Conservation (phyloP, 2,797 vertebrate species). For the Sciurus vulgaris region DNA sequence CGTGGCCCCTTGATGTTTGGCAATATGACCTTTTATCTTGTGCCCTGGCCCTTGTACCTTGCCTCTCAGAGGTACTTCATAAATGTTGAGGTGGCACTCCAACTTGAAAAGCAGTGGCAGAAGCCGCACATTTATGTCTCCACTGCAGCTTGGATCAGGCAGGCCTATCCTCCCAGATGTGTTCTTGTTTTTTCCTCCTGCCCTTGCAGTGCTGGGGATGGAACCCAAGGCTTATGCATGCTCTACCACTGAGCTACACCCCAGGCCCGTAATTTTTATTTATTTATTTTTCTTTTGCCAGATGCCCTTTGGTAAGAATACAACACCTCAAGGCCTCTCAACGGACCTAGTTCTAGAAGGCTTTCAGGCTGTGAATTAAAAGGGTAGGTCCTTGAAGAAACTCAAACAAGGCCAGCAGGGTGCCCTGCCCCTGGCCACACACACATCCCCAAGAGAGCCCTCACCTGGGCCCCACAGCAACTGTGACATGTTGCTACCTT, state of each 20-base stretch:
- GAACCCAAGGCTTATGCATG: not conserved
- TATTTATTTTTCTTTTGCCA: not conserved
- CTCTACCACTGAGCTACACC: not conserved
- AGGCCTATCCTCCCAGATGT: not conserved
- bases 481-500: not conserved
- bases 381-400: not conserved
- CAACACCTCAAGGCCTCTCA: not conserved
- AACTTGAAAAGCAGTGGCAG: not conserved
- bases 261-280: not conserved
- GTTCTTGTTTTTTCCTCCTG: not conserved
- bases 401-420: not conserved
- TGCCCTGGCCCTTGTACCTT: not conserved
- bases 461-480: not conserved
- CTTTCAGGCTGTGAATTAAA: slow-evolving; percentile 16
- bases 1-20: not conserved
- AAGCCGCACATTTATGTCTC: not conserved
- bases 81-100: not conserved
- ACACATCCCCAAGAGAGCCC: not conserved
- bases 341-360: not conserved
- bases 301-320: not conserved
- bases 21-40: slow-evolving; percentile 18
- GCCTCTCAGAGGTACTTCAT: not conserved
- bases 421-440: not conserved
- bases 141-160: not conserved
- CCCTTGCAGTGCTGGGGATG: not conserved